These are phyloP conservation scores for Poeciliopsis turneri DNA, from an alignment of 2,797 vertebrate species.

Conservation along the genomic window DNA sequence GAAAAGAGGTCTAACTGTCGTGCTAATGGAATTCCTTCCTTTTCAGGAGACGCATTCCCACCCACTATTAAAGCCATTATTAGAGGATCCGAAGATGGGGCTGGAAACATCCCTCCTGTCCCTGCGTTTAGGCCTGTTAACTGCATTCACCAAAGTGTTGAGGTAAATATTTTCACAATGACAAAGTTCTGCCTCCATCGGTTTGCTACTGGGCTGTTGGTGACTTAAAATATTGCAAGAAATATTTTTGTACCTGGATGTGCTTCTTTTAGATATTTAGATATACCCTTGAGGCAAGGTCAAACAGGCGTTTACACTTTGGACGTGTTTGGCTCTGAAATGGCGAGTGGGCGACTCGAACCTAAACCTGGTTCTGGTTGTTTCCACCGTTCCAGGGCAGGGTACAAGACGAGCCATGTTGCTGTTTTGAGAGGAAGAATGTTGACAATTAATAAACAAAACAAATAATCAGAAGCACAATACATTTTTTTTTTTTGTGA, in stretches of 20 bases:
- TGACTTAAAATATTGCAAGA: slow-evolving; percentile 25
- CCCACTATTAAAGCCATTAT: slow-evolving; percentile 77
- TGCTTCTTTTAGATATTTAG: slow-evolving; percentile 46
- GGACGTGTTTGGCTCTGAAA: slow-evolving; percentile 55
- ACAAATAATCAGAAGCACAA: slow-evolving; percentile 59
- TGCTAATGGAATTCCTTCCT: slow-evolving; percentile 80
- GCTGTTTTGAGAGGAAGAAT: slow-evolving; percentile 69
- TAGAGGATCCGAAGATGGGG: slow-evolving; percentile 84
- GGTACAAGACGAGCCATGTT: slow-evolving; percentile 50
- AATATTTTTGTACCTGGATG: slow-evolving; percentile 11
- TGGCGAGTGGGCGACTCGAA: slow-evolving; percentile 53
- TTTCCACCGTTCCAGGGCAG: slow-evolving; percentile 50
- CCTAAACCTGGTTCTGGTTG: slow-evolving; percentile 48
- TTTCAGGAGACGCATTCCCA: slow-evolving; percentile 78
- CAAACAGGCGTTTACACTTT: slow-evolving; percentile 63
- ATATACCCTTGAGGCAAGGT: slow-evolving; percentile 79
- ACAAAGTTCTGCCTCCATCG: slow-evolving; percentile 62
- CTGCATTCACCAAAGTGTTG: slow-evolving; percentile 81
- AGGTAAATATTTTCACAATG: slow-evolving; percentile 84
- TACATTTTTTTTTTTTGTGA: slow-evolving; percentile 66
- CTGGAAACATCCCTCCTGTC: slow-evolving; percentile 79
- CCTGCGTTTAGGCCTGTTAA: slow-evolving; percentile 84
- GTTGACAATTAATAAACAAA: slow-evolving; percentile 64
- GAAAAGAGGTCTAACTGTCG: slow-evolving; percentile 68
- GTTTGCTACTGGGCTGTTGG: slow-evolving; percentile 43